Base-by-base conservation (phyloP, 2,888 invertebrate species). In the Iselma pallidipennis region DNA sequence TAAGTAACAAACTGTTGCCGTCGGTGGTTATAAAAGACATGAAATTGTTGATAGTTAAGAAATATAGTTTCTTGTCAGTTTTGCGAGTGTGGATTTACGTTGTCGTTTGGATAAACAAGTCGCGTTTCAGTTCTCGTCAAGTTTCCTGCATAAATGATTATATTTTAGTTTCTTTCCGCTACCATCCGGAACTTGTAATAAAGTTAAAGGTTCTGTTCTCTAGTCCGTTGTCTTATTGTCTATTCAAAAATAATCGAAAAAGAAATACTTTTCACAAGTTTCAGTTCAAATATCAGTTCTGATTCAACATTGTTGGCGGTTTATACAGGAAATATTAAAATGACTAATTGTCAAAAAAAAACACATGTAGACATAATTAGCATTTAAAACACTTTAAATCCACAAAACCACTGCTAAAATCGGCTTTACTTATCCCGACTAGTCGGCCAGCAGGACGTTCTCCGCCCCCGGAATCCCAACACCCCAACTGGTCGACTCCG, bases 331-430 rank as follows among this genome's bases (percentile, higher is more conserved):
- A n/a, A n/a, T 31, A 2, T 14, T 14, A 2, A 37, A 37, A 14
- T 37, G 37, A 37, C 2, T 4, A 37, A 37, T 16, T 7, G 6
- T 16, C 16, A 37, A 37, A 37, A 7, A 16, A 16, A 16, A 37
- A 62, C 64, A 70, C 61, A 64, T 66, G 60, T 61, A 63, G 66
- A 67, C 66, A 66, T 69, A 71, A 73, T 73, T 70, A 73, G 71
- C 73, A 71, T 71, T 71, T 70, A 70, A 73, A 71, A 71, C 69
- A 70, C 66, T 71, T 67, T 57, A 69, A 70, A 72, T 73, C 68
- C 70, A 69, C 69, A 66, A 70, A 69, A 71, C 69, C 70, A 64
- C 68, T 68, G 69, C 70, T 67, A 67, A 70, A 71, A 72, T 73
- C 71, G 69, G 68, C 68, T 71, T 67, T 70, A 66, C 66, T 68